Evolutionary conservation across 2,113 vertebrate genomes (phyloP).

Genomic region (Cyrtonyx montezumae): DNA sequence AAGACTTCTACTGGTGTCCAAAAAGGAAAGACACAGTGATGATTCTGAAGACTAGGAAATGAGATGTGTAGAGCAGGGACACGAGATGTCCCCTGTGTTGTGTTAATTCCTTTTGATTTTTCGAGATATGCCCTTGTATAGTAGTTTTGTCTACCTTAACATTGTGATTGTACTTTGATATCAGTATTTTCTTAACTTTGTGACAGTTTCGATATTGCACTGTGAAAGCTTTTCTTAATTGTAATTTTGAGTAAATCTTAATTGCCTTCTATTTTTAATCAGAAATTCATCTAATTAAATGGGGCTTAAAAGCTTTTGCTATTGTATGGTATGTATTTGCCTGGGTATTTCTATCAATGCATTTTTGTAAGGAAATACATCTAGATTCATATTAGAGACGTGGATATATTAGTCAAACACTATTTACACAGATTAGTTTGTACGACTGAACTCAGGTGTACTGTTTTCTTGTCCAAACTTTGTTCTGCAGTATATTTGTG

Average conservation of each 20-base stretch:
- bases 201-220: slow-evolving; percentile 81
- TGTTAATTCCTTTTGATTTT: slow-evolving; percentile 82
- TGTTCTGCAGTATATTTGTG: slow-evolving; percentile 58
- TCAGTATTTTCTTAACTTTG: slow-evolving; percentile 86
- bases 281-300: slow-evolving; percentile 77
- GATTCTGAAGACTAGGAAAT: slow-evolving; percentile 62
- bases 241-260: slow-evolving; percentile 83
- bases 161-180: slow-evolving; percentile 85
- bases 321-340: slow-evolving; percentile 75
- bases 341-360: slow-evolving; percentile 79
- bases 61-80: slow-evolving; percentile 63
- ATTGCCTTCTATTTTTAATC: slow-evolving; percentile 85
- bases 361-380: slow-evolving; percentile 79
- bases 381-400: slow-evolving; percentile 72
- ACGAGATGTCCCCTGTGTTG: slow-evolving; percentile 62
- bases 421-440: slow-evolving; percentile 72
- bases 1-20: slow-evolving; percentile 47
- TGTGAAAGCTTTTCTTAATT: slow-evolving; percentile 83
- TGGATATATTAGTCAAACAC: slow-evolving; percentile 63
- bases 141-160: slow-evolving; percentile 83
- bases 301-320: slow-evolving; percentile 78
- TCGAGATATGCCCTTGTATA: slow-evolving; percentile 76
- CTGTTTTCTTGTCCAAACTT: slow-evolving; percentile 55
- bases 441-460: slow-evolving; percentile 79
- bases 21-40: slow-evolving; percentile 25